Evolutionary conservation across 2,888 invertebrate genomes (phyloP).

Genomic region (Drosophila tanythrix): DNA sequence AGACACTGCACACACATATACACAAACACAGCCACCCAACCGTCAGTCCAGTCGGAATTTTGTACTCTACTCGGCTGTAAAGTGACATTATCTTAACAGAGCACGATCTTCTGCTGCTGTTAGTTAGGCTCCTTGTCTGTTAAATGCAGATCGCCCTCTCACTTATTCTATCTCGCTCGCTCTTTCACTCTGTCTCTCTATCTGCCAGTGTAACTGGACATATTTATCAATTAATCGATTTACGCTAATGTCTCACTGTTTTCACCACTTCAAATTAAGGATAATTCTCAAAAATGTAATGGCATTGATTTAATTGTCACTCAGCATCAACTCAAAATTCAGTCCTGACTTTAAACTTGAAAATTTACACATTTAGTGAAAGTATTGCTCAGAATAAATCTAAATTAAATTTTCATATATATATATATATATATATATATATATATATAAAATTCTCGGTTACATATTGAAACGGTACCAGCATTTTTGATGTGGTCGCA

Average conservation of each 20-base stretch:
- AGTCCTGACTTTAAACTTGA: constrained; percentile 33
- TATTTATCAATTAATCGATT: constrained; percentile 6
- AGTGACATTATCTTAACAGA: constrained; percentile 1
- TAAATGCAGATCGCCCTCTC: background rate
- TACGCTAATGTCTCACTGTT: background rate
- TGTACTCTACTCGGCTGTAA: background rate
- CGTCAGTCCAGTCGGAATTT: background rate
- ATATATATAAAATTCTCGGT: background rate
- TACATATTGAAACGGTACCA: constrained; percentile 5
- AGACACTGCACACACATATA: background rate
- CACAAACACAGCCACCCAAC: background rate
- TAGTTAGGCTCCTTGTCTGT: background rate
- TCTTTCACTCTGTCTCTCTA: background rate
- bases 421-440: background rate
- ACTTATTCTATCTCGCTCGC: background rate
- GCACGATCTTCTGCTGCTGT: background rate
- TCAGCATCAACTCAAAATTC: constrained; percentile 5
- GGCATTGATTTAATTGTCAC: constrained; percentile 30
- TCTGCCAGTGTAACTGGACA: background rate
- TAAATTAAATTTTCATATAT: constrained; percentile 32
- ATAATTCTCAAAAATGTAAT: background rate
- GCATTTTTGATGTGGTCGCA: constrained; percentile 58
- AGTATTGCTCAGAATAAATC: constrained; percentile 32
- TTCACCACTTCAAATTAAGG: background rate
- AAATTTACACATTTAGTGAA: constrained; percentile 30